Conservation (phyloP, 2,888 invertebrate genomes). For the Tineola bisselliella region DNA sequence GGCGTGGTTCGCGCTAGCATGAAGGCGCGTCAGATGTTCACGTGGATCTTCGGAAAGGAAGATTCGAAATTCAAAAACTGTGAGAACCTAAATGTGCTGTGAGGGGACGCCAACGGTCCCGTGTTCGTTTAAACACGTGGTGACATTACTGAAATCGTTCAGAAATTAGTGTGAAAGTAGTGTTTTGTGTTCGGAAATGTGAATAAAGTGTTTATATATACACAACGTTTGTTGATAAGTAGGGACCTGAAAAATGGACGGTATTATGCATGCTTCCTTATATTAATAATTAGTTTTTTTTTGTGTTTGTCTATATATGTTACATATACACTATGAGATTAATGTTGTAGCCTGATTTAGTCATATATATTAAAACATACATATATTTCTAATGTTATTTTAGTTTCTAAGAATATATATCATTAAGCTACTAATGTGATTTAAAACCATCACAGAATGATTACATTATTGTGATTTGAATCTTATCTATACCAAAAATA, state of each 20-base stretch:
- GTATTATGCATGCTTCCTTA: not conserved
- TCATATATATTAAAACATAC: not conserved
- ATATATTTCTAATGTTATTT: no score
- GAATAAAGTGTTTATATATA: slow-evolving; percentile 14
- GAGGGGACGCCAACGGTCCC: slow-evolving; percentile 64
- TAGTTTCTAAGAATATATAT: no score
- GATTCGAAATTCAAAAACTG: slow-evolving; percentile 92
- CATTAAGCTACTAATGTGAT: no score
- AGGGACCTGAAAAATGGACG: not conserved
- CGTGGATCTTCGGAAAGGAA: slow-evolving; percentile 91
- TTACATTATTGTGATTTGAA: no score
- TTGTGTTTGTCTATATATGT: not conserved
- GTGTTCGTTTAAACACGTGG: slow-evolving; percentile 43
- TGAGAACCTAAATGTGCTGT: slow-evolving; percentile 88
- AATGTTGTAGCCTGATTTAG: not conserved
- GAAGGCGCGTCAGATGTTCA: slow-evolving; percentile 90
- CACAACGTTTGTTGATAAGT: no score
- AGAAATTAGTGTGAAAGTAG: not conserved
- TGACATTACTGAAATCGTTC: not conserved
- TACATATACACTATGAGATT: not conserved
- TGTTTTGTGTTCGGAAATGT: slow-evolving; percentile 13
- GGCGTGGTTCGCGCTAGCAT: slow-evolving; percentile 87
- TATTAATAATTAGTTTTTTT: not conserved
- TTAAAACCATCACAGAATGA: no score
- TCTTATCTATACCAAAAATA: no score